Percentiles rank a stretch among this genome's conserved stretches.
These are phyloP conservation scores for Dendrolimus pini DNA, from an alignment of 2,888 invertebrate species.

Conservation along the genomic window DNA sequence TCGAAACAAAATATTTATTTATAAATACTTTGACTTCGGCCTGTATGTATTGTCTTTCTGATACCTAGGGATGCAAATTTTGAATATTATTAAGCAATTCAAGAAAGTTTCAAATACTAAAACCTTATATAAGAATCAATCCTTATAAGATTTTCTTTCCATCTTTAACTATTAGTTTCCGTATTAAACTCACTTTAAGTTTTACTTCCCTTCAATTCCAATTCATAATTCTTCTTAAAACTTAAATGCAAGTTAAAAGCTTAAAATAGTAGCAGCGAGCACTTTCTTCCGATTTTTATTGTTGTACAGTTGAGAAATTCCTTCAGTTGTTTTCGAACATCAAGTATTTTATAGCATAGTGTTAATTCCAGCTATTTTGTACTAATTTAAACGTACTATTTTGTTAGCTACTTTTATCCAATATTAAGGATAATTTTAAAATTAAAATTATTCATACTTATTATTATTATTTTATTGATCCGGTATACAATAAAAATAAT, in stretches of 20 bases:
- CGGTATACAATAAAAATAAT: too few species aligned
- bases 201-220: constrained; percentile 48
- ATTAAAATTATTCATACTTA: too few species aligned
- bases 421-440: not conserved
- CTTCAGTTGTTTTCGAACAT: constrained; percentile 19
- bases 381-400: not conserved
- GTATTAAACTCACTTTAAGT: constrained; percentile 35
- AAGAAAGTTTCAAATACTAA: too few species aligned
- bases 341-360: constrained; percentile 20
- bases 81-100: too few species aligned
- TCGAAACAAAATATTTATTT: too few species aligned
- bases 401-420: not conserved
- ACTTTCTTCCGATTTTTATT: constrained; percentile 43
- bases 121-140: too few species aligned
- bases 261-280: constrained; percentile 48
- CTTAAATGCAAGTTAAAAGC: constrained; percentile 61
- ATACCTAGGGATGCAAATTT: too few species aligned
- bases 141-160: constrained; percentile 7
- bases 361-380: not conserved
- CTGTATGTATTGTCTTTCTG: too few species aligned
- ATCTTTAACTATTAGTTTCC: constrained; percentile 15
- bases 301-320: constrained; percentile 33
- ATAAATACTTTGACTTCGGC: too few species aligned
- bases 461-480: too few species aligned
- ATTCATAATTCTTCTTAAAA: constrained; percentile 58